Evolutionary conservation across 2,888 invertebrate species (phyloP), one percentile per base, ranked within the genome.

Genomic region (Podotricha telesiphe): DNA sequence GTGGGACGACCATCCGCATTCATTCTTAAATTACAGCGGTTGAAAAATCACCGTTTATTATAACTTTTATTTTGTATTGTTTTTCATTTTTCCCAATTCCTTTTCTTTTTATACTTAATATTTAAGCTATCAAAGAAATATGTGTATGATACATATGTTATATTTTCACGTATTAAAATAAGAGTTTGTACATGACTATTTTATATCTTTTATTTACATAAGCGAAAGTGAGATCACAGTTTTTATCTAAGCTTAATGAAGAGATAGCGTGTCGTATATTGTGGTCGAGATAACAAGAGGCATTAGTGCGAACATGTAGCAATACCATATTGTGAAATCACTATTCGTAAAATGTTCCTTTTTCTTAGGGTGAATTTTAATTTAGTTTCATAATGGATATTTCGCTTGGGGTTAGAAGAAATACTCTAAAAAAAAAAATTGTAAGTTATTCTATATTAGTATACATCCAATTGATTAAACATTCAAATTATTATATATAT

Each of bases 281-380:
- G 75, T 64, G 80, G 82, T 78, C 79, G 76, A 77, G 76, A 77
- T 77, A 71, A 74, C 56, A 55, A 62, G 66, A 51, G 61, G 34
- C 45, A 62, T 65, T 48, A 48, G 17, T 65, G 47, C 22, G 47
- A 51, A 34, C 37, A 55, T 61, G 17, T 53, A 61, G 53, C 53
- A 40, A 34, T 50, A 59, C 5, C 34, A 47, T 22, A 64, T 10
- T 22, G 45, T 45, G 58, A 45, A 51, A 53, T 20, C 50, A 19
- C 40, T 19, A 48, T 20, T 37, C 47, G 22, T 59, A 10, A 42
- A 42, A 42, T 42, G 15, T 20, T 20, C 17, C 7, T 55, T 55
- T 37, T 34, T n/a, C n/a, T n/a, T n/a, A n/a, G n/a, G n/a, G n/a
- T n/a, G n/a, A n/a, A 53, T 8, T 17, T 17, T 34, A 53, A 53